A percentile compares a stretch with the other conserved stretches of the same genome.
Evolutionary conservation across 2,888 invertebrate species (phyloP).

Genomic region (Thelaira solivaga): DNA sequence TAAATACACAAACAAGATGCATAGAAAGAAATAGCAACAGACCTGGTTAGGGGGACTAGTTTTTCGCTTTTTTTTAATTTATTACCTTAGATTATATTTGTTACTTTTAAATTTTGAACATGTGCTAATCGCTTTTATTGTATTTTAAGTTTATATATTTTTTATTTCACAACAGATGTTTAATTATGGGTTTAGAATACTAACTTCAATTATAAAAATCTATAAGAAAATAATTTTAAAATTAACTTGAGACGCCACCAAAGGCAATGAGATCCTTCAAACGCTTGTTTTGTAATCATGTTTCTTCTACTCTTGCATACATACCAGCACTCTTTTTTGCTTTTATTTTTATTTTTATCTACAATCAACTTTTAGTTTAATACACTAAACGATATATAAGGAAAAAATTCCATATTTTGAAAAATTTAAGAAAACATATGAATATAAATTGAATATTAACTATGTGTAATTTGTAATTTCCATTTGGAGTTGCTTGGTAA

Average conservation of each 20-base stretch:
- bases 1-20: too few relatives aligned
- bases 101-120: too few relatives aligned
- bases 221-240: slow-evolving; percentile 34
- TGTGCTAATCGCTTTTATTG: too few relatives aligned
- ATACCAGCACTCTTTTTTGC: not conserved
- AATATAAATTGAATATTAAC: slow-evolving; percentile 34
- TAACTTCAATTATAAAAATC: slow-evolving; percentile 14
- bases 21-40: too few relatives aligned
- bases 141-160: slow-evolving; percentile 29
- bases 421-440: slow-evolving; percentile 49
- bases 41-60: too few relatives aligned
- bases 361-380: slow-evolving; percentile 6
- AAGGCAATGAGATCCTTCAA: not conserved
- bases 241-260: slow-evolving; percentile 1
- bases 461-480: slow-evolving; percentile 56
- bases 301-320: too few relatives aligned
- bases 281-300: slow-evolving; percentile 1
- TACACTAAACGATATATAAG: slow-evolving; percentile 21
- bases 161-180: slow-evolving; percentile 24
- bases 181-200: slow-evolving; percentile 3
- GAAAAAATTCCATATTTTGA: slow-evolving; percentile 43
- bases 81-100: slow-evolving; percentile 40
- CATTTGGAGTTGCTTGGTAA: slow-evolving; percentile 37
- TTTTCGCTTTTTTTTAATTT: slow-evolving; percentile 33
- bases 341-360: slow-evolving; percentile 8